These are phyloP conservation scores for Ectemnius lituratus DNA, from an alignment of 2,888 invertebrate genomes.

Conservation along the genomic window DNA sequence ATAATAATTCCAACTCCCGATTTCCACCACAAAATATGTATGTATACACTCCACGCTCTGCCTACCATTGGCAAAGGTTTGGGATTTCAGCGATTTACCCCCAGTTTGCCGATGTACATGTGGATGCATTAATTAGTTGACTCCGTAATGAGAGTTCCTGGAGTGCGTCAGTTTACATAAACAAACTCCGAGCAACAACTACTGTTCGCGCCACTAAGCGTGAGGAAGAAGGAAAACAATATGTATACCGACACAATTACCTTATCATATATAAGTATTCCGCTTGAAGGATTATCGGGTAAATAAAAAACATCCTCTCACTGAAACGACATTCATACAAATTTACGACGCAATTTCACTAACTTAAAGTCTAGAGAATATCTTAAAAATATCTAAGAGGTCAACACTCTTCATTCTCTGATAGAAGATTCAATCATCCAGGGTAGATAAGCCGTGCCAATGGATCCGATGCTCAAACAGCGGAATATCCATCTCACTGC, in stretches of 20 bases:
- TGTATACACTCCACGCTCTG: too few relatives aligned
- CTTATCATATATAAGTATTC: too few relatives aligned
- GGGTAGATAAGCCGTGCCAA: slow-evolving; percentile 26
- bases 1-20: too few relatives aligned
- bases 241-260: too few relatives aligned
- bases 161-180: background rate
- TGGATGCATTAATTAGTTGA: background rate
- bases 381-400: too few relatives aligned
- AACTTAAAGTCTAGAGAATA: too few relatives aligned
- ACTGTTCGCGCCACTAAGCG: background rate
- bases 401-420: background rate
- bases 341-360: too few relatives aligned
- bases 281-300: too few relatives aligned
- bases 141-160: background rate
- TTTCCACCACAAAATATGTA: too few relatives aligned
- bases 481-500: slow-evolving; percentile 44
- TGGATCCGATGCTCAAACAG: slow-evolving; percentile 10
- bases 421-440: background rate
- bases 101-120: background rate
- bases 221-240: too few relatives aligned
- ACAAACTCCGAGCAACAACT: background rate
- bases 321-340: too few relatives aligned
- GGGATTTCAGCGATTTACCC: background rate
- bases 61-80: background rate
- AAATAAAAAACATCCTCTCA: too few relatives aligned